Evolutionary conservation across 2,797 vertebrate species (phyloP).

Genomic region (Tachyglossus aculeatus): DNA sequence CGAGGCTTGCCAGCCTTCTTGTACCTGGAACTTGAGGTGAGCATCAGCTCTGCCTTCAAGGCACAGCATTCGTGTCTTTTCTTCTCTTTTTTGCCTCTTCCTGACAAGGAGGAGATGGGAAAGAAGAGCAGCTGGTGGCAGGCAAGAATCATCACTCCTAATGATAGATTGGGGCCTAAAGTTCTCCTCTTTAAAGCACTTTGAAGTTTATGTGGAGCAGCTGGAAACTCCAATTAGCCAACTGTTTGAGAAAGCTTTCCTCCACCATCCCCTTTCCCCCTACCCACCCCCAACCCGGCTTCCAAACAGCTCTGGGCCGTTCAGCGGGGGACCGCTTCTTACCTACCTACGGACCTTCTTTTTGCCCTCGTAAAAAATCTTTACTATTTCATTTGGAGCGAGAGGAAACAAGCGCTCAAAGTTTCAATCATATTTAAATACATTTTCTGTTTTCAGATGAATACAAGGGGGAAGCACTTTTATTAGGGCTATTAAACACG

Average conservation of each 20-base stretch:
- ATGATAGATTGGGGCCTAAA: slow-evolving; percentile 69
- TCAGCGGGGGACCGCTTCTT: too few relatives aligned
- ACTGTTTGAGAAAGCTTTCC: slow-evolving; percentile 33
- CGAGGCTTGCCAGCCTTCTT: not conserved
- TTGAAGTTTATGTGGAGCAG: slow-evolving; percentile 82
- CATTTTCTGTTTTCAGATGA: not conserved
- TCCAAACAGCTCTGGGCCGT: too few relatives aligned
- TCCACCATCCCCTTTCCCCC: slow-evolving; percentile 39
- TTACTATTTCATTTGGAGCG: not conserved
- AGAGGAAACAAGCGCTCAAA: not conserved
- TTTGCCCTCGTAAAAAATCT: not conserved
- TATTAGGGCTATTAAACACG: not conserved
- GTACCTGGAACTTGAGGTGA: not conserved
- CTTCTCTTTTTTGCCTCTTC: too few relatives aligned
- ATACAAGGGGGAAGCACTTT: not conserved
- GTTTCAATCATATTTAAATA: not conserved
- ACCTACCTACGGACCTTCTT: not conserved
- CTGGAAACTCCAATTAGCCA: slow-evolving; percentile 74
- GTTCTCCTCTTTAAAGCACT: slow-evolving; percentile 72
- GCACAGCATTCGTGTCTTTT: not conserved
- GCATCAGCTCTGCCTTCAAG: not conserved
- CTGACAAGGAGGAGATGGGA: not conserved
- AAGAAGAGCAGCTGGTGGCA: not conserved
- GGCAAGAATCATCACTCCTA: slow-evolving; percentile 61
- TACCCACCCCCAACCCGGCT: not conserved